Conservation (phyloP, 2,797 vertebrate species). For the Natrix natrix region DNA sequence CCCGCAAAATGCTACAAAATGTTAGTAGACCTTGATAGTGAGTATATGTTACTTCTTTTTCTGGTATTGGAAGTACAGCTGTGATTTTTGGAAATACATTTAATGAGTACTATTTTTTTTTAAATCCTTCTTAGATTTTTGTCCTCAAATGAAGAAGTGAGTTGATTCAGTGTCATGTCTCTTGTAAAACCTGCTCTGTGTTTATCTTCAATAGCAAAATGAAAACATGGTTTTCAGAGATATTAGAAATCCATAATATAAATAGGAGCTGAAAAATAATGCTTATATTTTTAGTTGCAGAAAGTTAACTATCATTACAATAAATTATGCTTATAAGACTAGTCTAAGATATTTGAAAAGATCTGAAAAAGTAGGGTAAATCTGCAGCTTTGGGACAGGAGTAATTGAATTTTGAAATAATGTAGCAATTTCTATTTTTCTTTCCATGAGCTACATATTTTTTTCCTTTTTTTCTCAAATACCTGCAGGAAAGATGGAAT, state of each 20-base stretch:
- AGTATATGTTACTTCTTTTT: not conserved
- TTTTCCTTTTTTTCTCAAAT: not conserved
- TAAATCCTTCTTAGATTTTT: not conserved
- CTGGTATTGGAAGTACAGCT: not conserved
- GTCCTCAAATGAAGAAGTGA: not conserved
- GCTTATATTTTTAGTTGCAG: not conserved
- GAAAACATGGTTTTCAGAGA: not conserved
- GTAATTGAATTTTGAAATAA: constrained; percentile 45
- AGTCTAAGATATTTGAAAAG: not conserved
- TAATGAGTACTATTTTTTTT: not conserved
- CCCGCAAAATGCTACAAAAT: not conserved
- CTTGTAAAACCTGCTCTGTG: not conserved
- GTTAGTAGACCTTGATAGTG: not conserved
- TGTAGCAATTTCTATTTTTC: constrained; percentile 30
- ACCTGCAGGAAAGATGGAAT: not conserved
- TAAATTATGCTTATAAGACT: not conserved
- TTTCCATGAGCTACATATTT: not conserved
- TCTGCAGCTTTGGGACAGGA: constrained; percentile 13
- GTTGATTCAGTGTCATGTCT: not conserved
- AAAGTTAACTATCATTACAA: not conserved
- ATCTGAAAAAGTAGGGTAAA: not conserved
- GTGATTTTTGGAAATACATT: not conserved
- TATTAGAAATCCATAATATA: not conserved
- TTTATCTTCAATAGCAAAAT: not conserved
- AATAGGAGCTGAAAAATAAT: not conserved